These are phyloP conservation scores for Agelaius phoeniceus DNA, from an alignment of 2,113 vertebrate species.

Conservation along the genomic window DNA sequence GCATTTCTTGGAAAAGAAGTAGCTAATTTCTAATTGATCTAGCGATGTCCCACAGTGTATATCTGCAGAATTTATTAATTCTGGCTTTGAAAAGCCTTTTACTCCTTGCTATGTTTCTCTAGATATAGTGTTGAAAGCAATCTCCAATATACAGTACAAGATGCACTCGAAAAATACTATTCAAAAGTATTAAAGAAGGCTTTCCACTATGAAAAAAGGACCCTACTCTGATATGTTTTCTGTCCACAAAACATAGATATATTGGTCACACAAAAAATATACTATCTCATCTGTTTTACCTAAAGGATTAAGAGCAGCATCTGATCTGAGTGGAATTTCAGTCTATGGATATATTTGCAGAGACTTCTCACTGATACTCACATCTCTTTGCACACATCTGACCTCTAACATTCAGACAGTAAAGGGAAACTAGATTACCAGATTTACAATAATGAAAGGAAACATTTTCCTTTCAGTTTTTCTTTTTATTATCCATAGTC, in stretches of 20 bases:
- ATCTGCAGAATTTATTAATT: not conserved
- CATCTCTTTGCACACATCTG: not conserved
- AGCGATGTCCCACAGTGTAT: not conserved
- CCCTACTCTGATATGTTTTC: not conserved
- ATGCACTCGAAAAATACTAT: not conserved
- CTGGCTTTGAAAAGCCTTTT: not conserved
- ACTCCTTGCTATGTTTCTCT: not conserved
- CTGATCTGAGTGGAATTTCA: not conserved
- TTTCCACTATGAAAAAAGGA: not conserved
- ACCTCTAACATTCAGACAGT: not conserved
- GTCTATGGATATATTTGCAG: not conserved
- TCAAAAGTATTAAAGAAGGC: not conserved
- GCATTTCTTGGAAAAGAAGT: not conserved
- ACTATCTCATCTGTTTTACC: not conserved
- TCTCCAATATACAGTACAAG: not conserved
- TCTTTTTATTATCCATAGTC: not conserved
- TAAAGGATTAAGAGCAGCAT: not conserved
- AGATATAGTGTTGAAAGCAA: not conserved
- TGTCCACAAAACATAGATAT: not conserved
- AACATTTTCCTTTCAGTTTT: not conserved
- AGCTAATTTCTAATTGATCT: not conserved
- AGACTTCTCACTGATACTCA: not conserved
- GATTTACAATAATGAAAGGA: not conserved
- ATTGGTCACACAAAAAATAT: not conserved
- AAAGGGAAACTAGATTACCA: not conserved